Conservation (phyloP, 2,797 vertebrate genomes). For the Chaetophractus vellerosus region DNA sequence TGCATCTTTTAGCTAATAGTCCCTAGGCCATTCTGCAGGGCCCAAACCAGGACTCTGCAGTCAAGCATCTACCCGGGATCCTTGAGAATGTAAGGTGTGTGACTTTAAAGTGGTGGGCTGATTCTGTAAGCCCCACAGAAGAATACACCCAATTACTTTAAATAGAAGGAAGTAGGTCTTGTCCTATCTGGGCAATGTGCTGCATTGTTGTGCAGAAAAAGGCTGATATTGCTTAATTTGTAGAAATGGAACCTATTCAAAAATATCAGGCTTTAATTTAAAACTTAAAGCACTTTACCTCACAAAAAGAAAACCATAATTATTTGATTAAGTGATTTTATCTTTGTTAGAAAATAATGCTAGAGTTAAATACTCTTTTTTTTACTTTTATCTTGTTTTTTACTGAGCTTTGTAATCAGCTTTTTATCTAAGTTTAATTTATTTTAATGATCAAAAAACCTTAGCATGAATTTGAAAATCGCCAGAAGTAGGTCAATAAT, state of each 20-base stretch:
- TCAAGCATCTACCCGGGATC: neutral
- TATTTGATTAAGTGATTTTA: conserved; percentile 76
- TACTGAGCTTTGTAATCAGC: conserved; percentile 67
- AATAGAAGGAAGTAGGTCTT: neutral
- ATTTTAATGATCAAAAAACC: conserved; percentile 81
- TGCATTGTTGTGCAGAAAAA: neutral
- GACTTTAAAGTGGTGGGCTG: neutral
- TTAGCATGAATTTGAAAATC: conserved; percentile 75
- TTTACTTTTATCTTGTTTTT: conserved; percentile 65
- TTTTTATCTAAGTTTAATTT: conserved; percentile 69
- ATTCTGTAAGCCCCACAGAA: neutral
- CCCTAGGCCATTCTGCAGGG: neutral
- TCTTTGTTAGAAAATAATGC: conserved; percentile 75
- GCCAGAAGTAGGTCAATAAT: conserved; percentile 72
- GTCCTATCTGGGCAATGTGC: neutral
- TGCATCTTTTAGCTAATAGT: neutral
- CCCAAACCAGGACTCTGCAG: neutral
- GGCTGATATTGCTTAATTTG: neutral
- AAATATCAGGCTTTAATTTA: conserved; percentile 64
- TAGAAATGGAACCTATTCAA: neutral
- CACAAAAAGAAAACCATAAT: conserved; percentile 67
- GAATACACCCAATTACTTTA: neutral
- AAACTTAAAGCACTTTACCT: conserved; percentile 65
- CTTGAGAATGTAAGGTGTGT: neutral
- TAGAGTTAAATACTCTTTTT: conserved; percentile 71